Percentiles rank a stretch among this genome's conserved stretches.
Evolutionary conservation across 2,113 vertebrate genomes (phyloP).

Genomic region (Rattus rattus): DNA sequence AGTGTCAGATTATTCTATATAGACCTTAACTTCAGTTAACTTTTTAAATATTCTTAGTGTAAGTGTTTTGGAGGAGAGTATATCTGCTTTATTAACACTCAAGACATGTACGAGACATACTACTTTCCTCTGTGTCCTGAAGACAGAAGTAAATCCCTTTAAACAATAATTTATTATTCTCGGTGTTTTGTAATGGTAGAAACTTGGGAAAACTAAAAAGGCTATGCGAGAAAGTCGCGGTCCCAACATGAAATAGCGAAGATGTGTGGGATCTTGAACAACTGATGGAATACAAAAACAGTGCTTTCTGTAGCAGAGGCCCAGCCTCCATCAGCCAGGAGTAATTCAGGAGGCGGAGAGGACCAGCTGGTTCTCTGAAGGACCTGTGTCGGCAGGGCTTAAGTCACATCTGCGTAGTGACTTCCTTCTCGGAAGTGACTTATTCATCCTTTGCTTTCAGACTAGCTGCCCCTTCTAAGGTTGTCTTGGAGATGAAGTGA

Average conservation of each 20-base stretch:
- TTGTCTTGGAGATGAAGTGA: slow-evolving; percentile 60
- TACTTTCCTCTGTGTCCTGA: background rate
- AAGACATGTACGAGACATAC: background rate
- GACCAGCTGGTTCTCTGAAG: slow-evolving; percentile 95
- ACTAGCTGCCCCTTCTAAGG: slow-evolving; percentile 46
- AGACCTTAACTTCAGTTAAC: background rate
- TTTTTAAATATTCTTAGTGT: slow-evolving; percentile 15
- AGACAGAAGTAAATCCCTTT: slow-evolving; percentile 4
- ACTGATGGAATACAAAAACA: slow-evolving; percentile 95
- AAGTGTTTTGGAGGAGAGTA: background rate
- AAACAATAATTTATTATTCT: slow-evolving; percentile 36
- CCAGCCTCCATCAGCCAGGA: slow-evolving; percentile 91
- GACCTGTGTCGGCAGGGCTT: background rate
- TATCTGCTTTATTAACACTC: background rate
- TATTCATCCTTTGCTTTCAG: slow-evolving; percentile 34
- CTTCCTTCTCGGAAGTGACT: slow-evolving; percentile 48
- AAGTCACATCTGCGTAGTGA: background rate
- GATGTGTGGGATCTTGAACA: slow-evolving; percentile 96
- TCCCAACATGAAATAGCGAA: slow-evolving; percentile 95
- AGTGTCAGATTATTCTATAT: background rate
- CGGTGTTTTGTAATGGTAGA: slow-evolving; percentile 85
- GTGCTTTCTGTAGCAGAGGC: slow-evolving; percentile 93
- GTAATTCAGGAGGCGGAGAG: slow-evolving; percentile 95
- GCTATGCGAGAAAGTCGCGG: slow-evolving; percentile 92
- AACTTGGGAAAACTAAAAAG: slow-evolving; percentile 96